phyloP scores from a whole-genome alignment of 2,113 vertebrate genomes.

The Verasper variegatus region DNA sequence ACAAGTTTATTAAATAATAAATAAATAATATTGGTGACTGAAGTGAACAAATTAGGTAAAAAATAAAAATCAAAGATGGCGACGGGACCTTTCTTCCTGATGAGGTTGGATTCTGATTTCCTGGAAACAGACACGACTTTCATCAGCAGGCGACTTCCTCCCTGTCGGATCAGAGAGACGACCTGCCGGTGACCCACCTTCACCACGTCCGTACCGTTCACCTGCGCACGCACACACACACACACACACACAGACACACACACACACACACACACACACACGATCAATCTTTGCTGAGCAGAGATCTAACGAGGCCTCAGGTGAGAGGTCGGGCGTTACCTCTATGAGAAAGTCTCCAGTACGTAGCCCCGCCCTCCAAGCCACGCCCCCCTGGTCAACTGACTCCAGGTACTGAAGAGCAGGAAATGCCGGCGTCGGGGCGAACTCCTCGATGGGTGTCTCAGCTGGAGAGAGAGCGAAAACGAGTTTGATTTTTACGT shows the following conservation, averaged over 20 bases:
- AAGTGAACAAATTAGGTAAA: background rate
- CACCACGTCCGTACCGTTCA: slow-evolving; percentile 95
- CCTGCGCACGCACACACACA: slow-evolving; percentile 76
- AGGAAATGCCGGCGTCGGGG: slow-evolving; percentile 95
- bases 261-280: background rate
- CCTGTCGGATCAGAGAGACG: slow-evolving; percentile 95
- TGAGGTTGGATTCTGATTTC: slow-evolving; percentile 90
- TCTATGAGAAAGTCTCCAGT: slow-evolving; percentile 87
- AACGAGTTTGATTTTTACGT: background rate
- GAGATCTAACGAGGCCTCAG: background rate
- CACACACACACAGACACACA: slow-evolving; percentile 4
- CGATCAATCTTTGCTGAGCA: too few relatives aligned
- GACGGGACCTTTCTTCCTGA: slow-evolving; percentile 90
- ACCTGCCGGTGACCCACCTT: slow-evolving; percentile 99
- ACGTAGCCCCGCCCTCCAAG: slow-evolving; percentile 93
- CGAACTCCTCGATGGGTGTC: slow-evolving; percentile 98
- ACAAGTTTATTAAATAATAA: background rate
- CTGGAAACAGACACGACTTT: slow-evolving; percentile 96
- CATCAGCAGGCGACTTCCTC: slow-evolving; percentile 94
- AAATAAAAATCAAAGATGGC: background rate
- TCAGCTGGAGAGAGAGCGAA: slow-evolving; percentile 82
- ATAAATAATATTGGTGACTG: background rate
- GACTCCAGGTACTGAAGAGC: slow-evolving; percentile 97
- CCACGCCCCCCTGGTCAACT: slow-evolving; percentile 95
- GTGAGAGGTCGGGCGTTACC: slow-evolving; percentile 50